Conservation (phyloP, 2,888 invertebrate genomes). For the Balanococcus diminutus region DNA sequence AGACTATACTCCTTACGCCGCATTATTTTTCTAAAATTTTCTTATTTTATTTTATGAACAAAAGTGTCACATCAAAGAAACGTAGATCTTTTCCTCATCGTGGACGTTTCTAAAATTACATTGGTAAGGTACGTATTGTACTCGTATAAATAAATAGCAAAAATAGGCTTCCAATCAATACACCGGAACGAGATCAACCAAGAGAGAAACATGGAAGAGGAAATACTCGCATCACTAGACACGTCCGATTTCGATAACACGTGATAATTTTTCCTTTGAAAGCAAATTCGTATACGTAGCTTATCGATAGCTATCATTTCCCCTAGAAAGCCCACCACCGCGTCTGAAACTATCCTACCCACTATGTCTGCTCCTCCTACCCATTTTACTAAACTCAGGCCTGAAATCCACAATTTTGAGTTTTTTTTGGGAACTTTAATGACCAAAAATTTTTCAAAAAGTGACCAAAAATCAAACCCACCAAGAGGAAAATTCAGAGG, state of each 20-base stretch:
- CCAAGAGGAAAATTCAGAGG: no score
- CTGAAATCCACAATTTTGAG: no score
- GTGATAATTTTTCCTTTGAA: not conserved
- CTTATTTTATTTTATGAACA: conserved; percentile 26
- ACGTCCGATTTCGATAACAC: conserved; percentile 10
- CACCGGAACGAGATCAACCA: not conserved
- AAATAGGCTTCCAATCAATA: not conserved
- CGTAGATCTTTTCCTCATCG: not conserved
- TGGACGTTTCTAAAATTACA: not conserved
- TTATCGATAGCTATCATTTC: not conserved
- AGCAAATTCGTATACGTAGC: not conserved
- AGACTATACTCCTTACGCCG: conserved; percentile 23
- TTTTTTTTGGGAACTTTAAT: no score
- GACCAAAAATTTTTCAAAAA: no score
- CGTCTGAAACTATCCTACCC: not conserved
- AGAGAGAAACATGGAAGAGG: not conserved
- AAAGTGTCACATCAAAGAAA: conserved; percentile 27
- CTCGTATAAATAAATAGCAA: not conserved
- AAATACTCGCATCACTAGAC: not conserved
- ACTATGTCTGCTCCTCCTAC: no score
- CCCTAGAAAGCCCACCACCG: not conserved
- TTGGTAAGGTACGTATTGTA: not conserved
- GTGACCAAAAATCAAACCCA: no score
- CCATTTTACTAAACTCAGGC: no score
- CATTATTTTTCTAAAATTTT: conserved; percentile 18